Evolutionary conservation across 2,888 invertebrate species (phyloP).

Genomic region (Tinea semifulvella): DNA sequence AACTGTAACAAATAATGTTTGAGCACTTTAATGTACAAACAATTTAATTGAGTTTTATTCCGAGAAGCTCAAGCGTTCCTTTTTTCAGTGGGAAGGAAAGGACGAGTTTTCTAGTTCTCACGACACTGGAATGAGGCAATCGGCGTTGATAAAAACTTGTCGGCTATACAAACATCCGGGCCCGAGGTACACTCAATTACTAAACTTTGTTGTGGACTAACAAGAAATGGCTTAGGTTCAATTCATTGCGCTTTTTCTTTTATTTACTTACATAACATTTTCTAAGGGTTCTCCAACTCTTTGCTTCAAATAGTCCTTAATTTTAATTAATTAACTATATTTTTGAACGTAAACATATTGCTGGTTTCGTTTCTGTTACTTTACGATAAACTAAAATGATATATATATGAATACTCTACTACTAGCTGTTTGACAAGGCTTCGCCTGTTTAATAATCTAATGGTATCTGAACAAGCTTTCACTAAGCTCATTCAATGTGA

Average conservation of each 20-base stretch:
- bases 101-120: conserved; percentile 31
- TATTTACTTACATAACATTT: not conserved
- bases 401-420: too few relatives aligned
- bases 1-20: not conserved
- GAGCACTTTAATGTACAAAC: conserved; percentile 1
- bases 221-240: conserved; percentile 11
- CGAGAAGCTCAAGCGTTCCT: not conserved
- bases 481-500: too few relatives aligned
- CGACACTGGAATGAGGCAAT: conserved; percentile 43
- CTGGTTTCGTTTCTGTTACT: too few relatives aligned
- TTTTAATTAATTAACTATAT: too few relatives aligned
- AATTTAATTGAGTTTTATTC: conserved; percentile 14
- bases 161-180: conserved; percentile 46
- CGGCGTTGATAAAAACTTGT: conserved; percentile 52
- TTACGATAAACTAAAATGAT: too few relatives aligned
- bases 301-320: too few relatives aligned
- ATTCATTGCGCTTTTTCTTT: conserved; percentile 5
- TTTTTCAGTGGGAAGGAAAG: conserved; percentile 6
- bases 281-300: not conserved
- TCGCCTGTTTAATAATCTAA: too few relatives aligned
- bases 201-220: conserved; percentile 37
- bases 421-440: too few relatives aligned
- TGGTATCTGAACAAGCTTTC: too few relatives aligned
- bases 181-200: conserved; percentile 49
- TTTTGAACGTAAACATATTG: too few relatives aligned